These are phyloP conservation scores for Scolanthus callimorphus DNA, from an alignment of 92 coral and sea anemone species.

Conservation along the genomic window DNA sequence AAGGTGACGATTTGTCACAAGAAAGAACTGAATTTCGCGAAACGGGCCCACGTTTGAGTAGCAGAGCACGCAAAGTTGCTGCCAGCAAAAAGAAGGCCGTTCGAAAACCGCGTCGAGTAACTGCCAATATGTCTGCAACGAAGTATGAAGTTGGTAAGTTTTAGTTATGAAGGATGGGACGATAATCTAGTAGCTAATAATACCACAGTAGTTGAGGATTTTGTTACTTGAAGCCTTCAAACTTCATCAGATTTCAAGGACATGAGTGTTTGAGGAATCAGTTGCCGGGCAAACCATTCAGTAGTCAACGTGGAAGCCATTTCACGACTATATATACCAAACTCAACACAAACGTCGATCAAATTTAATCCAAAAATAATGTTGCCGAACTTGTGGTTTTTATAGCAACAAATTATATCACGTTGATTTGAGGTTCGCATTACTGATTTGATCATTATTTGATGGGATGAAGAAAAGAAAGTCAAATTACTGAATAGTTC, in stretches of 20 bases:
- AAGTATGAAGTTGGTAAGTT: conserved; percentile 90
- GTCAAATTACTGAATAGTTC: not conserved
- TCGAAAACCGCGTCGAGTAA: conserved; percentile 61
- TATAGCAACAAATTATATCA: too few species aligned
- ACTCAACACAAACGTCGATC: not conserved
- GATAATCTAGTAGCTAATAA: not conserved
- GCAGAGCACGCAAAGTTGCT: not conserved
- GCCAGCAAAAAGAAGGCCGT: conserved; percentile 37
- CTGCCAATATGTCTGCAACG: conserved; percentile 87
- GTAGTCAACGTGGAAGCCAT: not conserved
- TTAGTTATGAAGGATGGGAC: not conserved
- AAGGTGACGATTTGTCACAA: conserved; percentile 10
- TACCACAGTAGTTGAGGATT: not conserved
- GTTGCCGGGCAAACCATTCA: conserved; percentile 1
- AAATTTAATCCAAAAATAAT: not conserved
- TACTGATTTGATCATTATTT: not conserved
- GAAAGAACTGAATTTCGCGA: not conserved
- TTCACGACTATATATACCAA: not conserved
- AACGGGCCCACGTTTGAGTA: not conserved
- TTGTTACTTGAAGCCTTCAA: not conserved
- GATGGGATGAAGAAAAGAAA: not conserved
- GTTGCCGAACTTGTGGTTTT: too few species aligned
- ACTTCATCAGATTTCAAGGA: not conserved
- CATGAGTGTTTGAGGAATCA: not conserved
- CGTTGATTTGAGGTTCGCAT: not conserved